These are phyloP conservation scores for Chloropsis cyanopogon DNA, from an alignment of 2,113 vertebrate genomes.

Conservation along the genomic window DNA sequence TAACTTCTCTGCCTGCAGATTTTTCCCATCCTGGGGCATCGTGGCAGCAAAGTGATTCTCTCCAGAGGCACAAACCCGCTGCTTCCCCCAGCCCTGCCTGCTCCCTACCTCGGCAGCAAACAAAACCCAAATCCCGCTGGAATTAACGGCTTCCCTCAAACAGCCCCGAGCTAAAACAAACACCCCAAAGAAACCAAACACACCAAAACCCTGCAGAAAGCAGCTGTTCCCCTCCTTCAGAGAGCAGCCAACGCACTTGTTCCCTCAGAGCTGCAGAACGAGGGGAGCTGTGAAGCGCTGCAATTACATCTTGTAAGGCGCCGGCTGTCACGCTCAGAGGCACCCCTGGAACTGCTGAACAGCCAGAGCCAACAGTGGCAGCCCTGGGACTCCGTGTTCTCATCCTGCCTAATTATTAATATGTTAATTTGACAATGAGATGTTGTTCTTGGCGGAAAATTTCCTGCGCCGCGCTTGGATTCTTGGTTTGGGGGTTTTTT, in stretches of 20 bases:
- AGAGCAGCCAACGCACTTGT: not conserved
- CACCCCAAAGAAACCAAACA: not conserved
- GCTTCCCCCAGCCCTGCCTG: not conserved
- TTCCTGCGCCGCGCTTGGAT: not conserved
- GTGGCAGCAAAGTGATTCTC: not conserved
- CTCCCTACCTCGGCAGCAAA: not conserved
- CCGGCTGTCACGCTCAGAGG: not conserved
- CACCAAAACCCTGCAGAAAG: not conserved
- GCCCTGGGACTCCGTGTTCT: not conserved
- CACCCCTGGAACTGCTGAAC: not conserved
- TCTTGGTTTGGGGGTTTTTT: too few relatives aligned
- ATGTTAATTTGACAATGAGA: slow-evolving; percentile 35
- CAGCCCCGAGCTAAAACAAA: not conserved
- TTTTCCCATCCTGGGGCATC: not conserved
- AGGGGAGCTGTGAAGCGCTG: not conserved
- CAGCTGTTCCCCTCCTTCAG: not conserved
- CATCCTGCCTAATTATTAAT: slow-evolving; percentile 22
- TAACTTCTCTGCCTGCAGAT: not conserved
- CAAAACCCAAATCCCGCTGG: not conserved
- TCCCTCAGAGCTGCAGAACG: not conserved
- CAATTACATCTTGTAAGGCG: not conserved
- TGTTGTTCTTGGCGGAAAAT: not conserved
- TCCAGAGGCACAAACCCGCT: not conserved
- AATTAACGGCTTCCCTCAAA: not conserved
- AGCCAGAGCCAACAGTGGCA: not conserved